phyloP scores from a whole-genome alignment of 1,140 invertebrate genomes.

The Radopholus similis region DNA sequence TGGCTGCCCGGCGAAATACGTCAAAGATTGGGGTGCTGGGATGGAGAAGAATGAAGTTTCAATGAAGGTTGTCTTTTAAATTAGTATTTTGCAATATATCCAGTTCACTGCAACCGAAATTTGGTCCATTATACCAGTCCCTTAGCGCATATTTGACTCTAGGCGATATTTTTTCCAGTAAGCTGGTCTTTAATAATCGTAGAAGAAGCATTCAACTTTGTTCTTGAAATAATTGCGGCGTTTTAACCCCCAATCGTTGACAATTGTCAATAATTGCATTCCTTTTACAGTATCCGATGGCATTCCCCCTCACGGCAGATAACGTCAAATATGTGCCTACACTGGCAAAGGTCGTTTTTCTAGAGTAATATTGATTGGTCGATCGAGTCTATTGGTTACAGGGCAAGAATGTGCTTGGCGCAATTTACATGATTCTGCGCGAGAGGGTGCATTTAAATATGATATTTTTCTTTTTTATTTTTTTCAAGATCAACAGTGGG shows the following conservation, averaged over 20 bases:
- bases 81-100: constrained; percentile 8
- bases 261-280: no score
- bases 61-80: constrained; percentile 16
- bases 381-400: not conserved
- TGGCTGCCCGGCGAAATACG: constrained; percentile 36
- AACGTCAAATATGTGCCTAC: constrained; percentile 39
- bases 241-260: no score
- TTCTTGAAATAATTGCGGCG: no score
- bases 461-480: not conserved
- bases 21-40: constrained; percentile 37
- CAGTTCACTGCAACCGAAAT: not conserved
- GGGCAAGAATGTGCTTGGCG: constrained; percentile 42
- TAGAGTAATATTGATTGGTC: not conserved
- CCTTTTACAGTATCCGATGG: constrained; percentile 39
- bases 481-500: constrained; percentile 14
- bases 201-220: no score
- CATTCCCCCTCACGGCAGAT: constrained; percentile 38
- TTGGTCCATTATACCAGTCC: not conserved
- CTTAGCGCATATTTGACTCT: not conserved
- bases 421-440: constrained; percentile 46
- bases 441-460: constrained; percentile 21
- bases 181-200: no score
- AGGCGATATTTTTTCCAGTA: constrained; percentile 5
- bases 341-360: constrained; percentile 39
- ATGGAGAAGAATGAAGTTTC: constrained; percentile 30